A percentile compares a stretch with the other conserved stretches of the same genome.
These are phyloP conservation scores for Oxyura jamaicensis DNA, from an alignment of 2,113 vertebrate species.

Conservation along the genomic window DNA sequence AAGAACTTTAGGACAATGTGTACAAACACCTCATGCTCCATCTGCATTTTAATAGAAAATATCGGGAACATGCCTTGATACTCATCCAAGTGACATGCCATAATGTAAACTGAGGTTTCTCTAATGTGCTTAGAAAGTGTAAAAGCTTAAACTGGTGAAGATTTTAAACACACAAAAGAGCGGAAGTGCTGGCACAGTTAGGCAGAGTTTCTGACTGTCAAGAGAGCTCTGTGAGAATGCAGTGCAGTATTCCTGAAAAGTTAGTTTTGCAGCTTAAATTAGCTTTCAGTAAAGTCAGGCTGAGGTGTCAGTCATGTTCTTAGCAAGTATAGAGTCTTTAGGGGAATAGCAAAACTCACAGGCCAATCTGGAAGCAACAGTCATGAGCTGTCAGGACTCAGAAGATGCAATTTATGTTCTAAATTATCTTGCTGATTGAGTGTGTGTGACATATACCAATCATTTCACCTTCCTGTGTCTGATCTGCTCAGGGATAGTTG, in stretches of 20 bases:
- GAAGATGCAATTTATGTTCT: background rate
- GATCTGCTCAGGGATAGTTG: background rate
- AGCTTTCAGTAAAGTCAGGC: background rate
- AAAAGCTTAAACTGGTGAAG: background rate
- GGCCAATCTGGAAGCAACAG: background rate
- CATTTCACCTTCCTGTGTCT: background rate
- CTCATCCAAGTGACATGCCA: background rate
- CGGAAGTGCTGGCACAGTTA: background rate
- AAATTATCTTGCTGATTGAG: background rate
- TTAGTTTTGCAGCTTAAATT: conserved; percentile 19
- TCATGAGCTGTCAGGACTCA: background rate
- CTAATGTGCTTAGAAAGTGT: background rate
- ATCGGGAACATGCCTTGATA: background rate
- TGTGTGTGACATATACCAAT: background rate
- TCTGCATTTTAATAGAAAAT: background rate
- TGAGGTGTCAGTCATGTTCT: background rate
- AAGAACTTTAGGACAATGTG: background rate
- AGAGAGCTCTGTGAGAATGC: background rate
- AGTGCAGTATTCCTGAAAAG: background rate
- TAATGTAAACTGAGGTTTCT: background rate
- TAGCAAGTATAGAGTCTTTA: background rate
- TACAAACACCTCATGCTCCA: background rate
- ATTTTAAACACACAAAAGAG: background rate
- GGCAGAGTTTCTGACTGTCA: conserved; percentile 4
- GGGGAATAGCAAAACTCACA: background rate